Conservation (phyloP, 2,797 vertebrate species). For the Phalanger gymnotis region DNA sequence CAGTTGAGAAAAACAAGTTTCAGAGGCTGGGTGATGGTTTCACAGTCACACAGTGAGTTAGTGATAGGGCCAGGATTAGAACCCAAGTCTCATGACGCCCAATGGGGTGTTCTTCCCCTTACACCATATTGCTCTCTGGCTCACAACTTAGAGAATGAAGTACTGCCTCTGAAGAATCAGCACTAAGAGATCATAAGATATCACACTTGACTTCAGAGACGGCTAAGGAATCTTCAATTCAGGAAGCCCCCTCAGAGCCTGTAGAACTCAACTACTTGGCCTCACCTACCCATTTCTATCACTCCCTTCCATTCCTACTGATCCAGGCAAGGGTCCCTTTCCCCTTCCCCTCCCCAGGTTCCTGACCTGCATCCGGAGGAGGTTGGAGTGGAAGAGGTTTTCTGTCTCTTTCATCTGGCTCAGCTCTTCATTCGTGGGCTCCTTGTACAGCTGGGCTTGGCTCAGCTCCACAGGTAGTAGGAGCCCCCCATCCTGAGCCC, state of each 20-base stretch:
- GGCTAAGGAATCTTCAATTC: background rate
- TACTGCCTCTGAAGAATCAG: background rate
- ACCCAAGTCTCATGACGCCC: background rate
- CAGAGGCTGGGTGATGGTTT: background rate
- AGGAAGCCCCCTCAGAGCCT: background rate
- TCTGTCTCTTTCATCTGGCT: conserved; percentile 95
- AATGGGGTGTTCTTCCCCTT: background rate
- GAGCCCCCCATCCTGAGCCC: conserved; percentile 67
- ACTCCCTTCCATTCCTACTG: background rate
- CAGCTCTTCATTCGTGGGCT: conserved; percentile 94
- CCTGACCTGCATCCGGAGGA: conserved; percentile 96
- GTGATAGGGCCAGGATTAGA: background rate
- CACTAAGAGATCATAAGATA: background rate
- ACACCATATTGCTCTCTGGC: background rate
- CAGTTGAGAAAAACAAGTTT: background rate
- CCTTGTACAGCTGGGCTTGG: conserved; percentile 91
- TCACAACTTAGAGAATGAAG: background rate
- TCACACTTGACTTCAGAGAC: background rate
- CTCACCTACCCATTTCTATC: background rate
- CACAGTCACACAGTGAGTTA: background rate
- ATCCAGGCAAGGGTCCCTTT: background rate
- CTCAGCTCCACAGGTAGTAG: conserved; percentile 90
- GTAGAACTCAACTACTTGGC: background rate
- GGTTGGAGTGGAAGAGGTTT: conserved; percentile 94
- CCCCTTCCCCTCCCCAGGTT: background rate